phyloP scores from a whole-genome alignment of 2,113 vertebrate species.

The Dasyurus viverrinus region DNA sequence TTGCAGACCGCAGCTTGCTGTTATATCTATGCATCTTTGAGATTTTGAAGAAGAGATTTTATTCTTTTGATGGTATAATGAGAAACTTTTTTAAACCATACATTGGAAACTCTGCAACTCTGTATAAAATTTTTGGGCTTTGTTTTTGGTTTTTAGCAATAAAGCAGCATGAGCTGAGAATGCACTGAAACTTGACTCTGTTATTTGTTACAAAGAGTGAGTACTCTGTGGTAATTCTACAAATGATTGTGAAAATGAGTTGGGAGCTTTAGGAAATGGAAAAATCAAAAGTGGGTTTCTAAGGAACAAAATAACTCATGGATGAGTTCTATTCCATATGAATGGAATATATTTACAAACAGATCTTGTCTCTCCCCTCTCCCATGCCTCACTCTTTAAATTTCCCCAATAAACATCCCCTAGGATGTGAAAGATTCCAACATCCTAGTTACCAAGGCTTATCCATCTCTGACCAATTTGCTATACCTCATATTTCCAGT shows the following conservation, averaged over 20 bases:
- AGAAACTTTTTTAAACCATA: conserved; percentile 79
- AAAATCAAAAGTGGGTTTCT: neutral
- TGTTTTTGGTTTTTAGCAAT: conserved; percentile 85
- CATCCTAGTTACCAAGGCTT: neutral
- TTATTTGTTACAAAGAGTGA: conserved; percentile 69
- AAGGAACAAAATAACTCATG: neutral
- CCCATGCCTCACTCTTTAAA: neutral
- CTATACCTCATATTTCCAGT: neutral
- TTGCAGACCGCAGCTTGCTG: conserved; percentile 86
- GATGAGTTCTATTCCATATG: no score
- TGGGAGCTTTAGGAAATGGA: neutral
- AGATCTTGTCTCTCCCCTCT: neutral
- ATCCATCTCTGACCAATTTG: neutral
- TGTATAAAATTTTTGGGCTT: conserved; percentile 69
- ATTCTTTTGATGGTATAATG: conserved; percentile 84
- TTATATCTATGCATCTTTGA: conserved; percentile 89
- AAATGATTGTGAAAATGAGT: neutral
- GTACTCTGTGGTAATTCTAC: conserved; percentile 14
- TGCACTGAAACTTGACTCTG: conserved; percentile 80
- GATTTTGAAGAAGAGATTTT: conserved; percentile 82
- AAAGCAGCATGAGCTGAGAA: conserved; percentile 88
- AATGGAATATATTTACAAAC: neutral
- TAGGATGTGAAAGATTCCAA: neutral
- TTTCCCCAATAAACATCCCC: no score
- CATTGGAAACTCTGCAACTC: conserved; percentile 87